Base-by-base conservation (phyloP, 2,888 invertebrate genomes). In the Clistopyga incitator region DNA sequence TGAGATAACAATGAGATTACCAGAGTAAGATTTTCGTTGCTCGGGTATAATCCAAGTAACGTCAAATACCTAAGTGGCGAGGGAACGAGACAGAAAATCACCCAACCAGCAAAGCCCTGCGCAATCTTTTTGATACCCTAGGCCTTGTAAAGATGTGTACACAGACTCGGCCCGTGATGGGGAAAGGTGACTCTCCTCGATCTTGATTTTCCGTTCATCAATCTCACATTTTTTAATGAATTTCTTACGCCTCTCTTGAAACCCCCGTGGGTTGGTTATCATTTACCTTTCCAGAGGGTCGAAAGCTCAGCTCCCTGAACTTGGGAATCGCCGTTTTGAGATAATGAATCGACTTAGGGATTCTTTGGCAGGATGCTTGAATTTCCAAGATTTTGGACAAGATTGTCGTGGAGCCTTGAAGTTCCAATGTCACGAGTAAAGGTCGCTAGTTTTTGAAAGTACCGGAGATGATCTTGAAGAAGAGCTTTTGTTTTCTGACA, bases 1-100 rank as follows among this genome's bases (percentile, higher is more conserved):
- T 42, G 67, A 77, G 77, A 81, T 81, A 81, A 81, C 77, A 74
- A 67, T 29, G 67, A 81, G 72, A 81, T 81, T 77, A 81, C 77
- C 59, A 18, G 72, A 72, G 77, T 77, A 72, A 71, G 77, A 80
- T 70, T 80, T 75, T 72, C 47, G 76, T 71, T 54, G 54, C 68
- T 25, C 15, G 25, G 50, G 76, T 70, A 47, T 81, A 78, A 81
- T 81, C 81, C 50, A 54, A 29, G 29, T 64, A 67, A 20, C 64
- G 72, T 13, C 34, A 68, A 77, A 50, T 59, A 67, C 59, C 64
- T 67, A 20, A 65, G 45, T 29, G 29, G 25, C 29, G 34, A 61
- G 61, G 64, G 20, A 18, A 34, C n/a, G 8, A 2, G 61, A 34
- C n/a, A n/a, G 18, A 18, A 45, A 59, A 38, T 20, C 59, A 13